Evolutionary conservation across 2,113 vertebrate genomes (phyloP).

Genomic region (Carlito syrichta): DNA sequence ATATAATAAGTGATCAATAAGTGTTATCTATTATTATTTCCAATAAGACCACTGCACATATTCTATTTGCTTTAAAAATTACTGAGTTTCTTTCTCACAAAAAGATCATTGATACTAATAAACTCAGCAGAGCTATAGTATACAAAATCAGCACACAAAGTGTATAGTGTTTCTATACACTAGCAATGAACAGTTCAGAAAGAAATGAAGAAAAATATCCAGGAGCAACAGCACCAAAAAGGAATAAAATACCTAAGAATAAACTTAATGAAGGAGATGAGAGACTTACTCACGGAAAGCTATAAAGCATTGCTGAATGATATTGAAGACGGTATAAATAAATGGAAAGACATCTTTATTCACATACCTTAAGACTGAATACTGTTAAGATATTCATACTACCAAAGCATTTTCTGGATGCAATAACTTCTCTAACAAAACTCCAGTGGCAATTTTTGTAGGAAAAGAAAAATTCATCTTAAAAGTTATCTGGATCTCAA

Average conservation of each 20-base stretch:
- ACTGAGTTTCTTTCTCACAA: background rate
- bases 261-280: background rate
- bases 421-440: background rate
- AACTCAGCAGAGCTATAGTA: background rate
- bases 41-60: rapidly evolving
- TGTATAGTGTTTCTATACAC: background rate
- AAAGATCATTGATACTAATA: background rate
- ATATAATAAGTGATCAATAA: rapidly evolving
- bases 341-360: rapidly evolving
- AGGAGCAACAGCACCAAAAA: too few species aligned
- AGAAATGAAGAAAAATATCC: background rate
- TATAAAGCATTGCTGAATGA: background rate
- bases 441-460: background rate
- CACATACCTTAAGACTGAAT: background rate
- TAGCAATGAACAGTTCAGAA: background rate
- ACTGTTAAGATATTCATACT: too few species aligned
- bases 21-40: rapidly evolving
- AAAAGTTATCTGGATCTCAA: background rate
- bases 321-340: background rate
- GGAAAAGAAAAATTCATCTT: background rate
- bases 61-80: background rate
- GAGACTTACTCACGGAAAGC: background rate
- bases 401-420: background rate
- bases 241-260: background rate
- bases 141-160: background rate